A percentile compares a stretch with the other conserved stretches of the same genome.
These are phyloP conservation scores for Psettodes erumei DNA, from an alignment of 2,113 vertebrate genomes.

Conservation along the genomic window DNA sequence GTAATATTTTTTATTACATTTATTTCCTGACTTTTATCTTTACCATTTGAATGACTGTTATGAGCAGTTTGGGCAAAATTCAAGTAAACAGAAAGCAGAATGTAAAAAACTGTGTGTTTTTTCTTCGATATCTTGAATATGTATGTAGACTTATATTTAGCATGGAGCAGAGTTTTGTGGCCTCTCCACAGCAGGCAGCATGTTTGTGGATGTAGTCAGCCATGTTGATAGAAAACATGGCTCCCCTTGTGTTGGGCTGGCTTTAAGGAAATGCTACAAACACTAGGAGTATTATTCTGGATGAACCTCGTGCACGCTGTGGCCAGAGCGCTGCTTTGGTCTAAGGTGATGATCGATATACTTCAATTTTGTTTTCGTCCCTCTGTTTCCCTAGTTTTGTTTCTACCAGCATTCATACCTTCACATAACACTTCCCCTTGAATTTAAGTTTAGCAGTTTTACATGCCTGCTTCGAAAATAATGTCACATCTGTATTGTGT, in stretches of 20 bases:
- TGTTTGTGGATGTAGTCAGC: slow-evolving; percentile 19
- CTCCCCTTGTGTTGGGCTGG: not conserved
- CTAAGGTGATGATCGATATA: not conserved
- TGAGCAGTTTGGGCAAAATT: not conserved
- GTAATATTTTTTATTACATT: not conserved
- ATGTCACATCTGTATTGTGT: not conserved
- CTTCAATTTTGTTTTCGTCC: not conserved
- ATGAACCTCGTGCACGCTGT: not conserved
- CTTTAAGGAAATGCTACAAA: slow-evolving; percentile 6
- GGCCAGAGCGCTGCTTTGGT: not conserved
- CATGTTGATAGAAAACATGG: not conserved
- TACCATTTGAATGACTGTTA: not conserved
- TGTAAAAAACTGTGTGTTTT: slow-evolving; percentile 5
- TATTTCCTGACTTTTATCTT: not conserved
- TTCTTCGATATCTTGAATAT: slow-evolving; percentile 1
- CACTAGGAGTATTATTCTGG: not conserved
- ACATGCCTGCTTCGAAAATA: not conserved
- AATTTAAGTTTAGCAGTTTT: not conserved
- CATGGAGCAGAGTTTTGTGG: not conserved
- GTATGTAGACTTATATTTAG: not conserved
- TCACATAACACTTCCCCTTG: not conserved
- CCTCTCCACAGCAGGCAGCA: slow-evolving; percentile 17
- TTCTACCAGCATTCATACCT: not conserved
- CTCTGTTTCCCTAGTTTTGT: not conserved
- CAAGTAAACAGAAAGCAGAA: not conserved